Evolutionary conservation across 2,113 vertebrate species (phyloP).

Genomic region (Oostethus manadensis): DNA sequence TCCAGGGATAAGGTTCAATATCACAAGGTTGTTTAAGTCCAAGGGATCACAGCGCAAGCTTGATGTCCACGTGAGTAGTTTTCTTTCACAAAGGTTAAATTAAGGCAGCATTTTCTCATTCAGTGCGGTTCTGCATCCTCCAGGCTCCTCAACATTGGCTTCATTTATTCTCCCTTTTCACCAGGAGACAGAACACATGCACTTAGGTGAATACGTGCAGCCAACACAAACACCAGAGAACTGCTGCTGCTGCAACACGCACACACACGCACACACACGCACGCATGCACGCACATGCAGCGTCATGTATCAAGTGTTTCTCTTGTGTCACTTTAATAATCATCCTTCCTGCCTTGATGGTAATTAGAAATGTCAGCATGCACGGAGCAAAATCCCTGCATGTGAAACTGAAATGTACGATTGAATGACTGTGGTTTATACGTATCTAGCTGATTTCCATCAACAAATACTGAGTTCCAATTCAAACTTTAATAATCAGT

Average conservation of each 20-base stretch:
- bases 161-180: constrained; percentile 26
- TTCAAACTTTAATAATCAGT: neutral
- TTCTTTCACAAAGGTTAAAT: constrained; percentile 43
- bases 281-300: neutral
- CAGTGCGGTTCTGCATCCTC: constrained; percentile 36
- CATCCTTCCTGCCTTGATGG: constrained; percentile 14
- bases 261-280: neutral
- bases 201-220: constrained; percentile 6
- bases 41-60: constrained; percentile 29
- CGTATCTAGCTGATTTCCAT: neutral
- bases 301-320: constrained; percentile 15
- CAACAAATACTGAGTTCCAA: too few relatives aligned
- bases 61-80: constrained; percentile 35
- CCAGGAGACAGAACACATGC: constrained; percentile 10
- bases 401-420: neutral
- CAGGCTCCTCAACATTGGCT: constrained; percentile 31
- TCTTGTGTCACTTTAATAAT: constrained; percentile 22
- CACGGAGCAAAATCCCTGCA: neutral
- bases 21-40: constrained; percentile 38
- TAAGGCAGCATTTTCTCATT: constrained; percentile 40
- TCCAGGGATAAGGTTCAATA: constrained; percentile 39
- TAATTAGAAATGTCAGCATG: constrained; percentile 40
- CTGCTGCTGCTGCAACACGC: neutral
- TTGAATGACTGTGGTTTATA: neutral
- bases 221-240: constrained; percentile 10